A percentile compares a stretch with the other conserved stretches of the same genome.
Evolutionary conservation across 2,113 vertebrate species (phyloP).

Genomic region (Porphyrio hochstetteri): DNA sequence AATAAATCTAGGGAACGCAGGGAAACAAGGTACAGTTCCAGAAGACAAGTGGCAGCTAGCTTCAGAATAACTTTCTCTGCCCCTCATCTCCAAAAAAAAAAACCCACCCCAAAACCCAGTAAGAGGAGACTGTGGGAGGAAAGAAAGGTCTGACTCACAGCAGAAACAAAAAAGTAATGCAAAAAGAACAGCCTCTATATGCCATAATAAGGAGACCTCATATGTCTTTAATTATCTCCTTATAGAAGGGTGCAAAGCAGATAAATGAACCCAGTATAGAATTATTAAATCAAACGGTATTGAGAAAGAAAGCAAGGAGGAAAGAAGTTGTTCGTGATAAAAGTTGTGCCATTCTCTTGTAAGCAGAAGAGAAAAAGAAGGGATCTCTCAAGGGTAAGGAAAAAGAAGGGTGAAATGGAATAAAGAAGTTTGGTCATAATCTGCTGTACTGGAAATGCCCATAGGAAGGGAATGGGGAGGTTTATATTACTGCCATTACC

Average conservation of each 20-base stretch:
- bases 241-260: background rate
- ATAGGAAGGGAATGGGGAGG: background rate
- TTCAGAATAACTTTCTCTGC: background rate
- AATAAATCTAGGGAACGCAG: background rate
- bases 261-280: background rate
- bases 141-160: constrained; percentile 29
- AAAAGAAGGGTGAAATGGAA: background rate
- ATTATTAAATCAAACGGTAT: constrained; percentile 13
- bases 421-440: background rate
- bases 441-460: background rate
- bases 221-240: constrained; percentile 23
- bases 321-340: background rate
- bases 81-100: background rate
- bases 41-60: background rate
- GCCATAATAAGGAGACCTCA: background rate
- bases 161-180: constrained; percentile 14
- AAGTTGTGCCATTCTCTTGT: background rate
- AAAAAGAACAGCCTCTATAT: constrained; percentile 11
- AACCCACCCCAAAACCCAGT: background rate
- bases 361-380: background rate
- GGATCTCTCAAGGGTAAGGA: background rate
- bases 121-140: constrained; percentile 9
- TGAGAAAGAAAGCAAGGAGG: background rate
- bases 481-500: background rate
- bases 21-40: background rate